phyloP scores from a whole-genome alignment of 1,140 invertebrate genomes.

The Potamilus streckersoni region DNA sequence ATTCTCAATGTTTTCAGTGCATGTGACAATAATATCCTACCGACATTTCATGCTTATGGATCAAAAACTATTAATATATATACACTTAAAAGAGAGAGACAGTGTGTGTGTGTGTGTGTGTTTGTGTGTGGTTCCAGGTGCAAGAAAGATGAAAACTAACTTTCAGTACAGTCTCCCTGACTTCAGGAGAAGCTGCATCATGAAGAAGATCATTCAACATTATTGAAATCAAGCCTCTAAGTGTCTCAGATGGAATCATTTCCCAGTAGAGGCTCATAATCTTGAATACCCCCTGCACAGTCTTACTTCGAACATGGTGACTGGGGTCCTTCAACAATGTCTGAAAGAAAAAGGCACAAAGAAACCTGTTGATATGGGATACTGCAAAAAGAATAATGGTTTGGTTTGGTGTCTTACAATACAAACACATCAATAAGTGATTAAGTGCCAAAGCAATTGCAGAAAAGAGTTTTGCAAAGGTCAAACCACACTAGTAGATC shows the following conservation, averaged over 20 bases:
- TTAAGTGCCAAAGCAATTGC: not conserved
- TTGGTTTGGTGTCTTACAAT: not conserved
- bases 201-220: slow-evolving; percentile 60
- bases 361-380: not conserved
- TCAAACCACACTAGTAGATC: too few relatives aligned
- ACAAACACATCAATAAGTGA: not conserved
- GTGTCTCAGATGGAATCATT: slow-evolving; percentile 61
- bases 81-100: too few relatives aligned
- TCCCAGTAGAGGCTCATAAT: slow-evolving; percentile 64
- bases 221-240: slow-evolving; percentile 56
- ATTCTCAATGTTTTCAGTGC: too few relatives aligned
- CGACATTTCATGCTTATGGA: too few relatives aligned
- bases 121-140: not conserved
- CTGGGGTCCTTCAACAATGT: slow-evolving; percentile 61
- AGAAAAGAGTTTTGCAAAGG: not conserved
- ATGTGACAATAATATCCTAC: too few relatives aligned
- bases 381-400: not conserved
- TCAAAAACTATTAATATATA: too few relatives aligned
- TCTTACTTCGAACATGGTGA: slow-evolving; percentile 54
- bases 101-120: not conserved
- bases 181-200: slow-evolving; percentile 63
- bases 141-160: slow-evolving; percentile 38
- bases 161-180: slow-evolving; percentile 65
- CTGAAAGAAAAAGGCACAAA: slow-evolving; percentile 34
- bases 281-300: slow-evolving; percentile 61